Base-by-base conservation (phyloP, 2,888 invertebrate genomes). In the Nomada hirtipes region DNA sequence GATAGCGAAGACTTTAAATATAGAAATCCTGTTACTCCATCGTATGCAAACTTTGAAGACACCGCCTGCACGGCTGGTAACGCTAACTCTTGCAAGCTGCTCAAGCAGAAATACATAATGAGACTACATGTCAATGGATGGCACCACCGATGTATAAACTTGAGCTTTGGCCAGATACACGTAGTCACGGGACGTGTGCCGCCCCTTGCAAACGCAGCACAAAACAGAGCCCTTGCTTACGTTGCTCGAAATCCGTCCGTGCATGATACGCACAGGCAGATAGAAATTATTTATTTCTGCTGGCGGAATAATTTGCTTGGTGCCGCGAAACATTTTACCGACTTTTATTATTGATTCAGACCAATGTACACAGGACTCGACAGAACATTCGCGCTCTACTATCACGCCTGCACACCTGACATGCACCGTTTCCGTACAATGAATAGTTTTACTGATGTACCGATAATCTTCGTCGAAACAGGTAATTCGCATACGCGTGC, bases 101-200 rank as follows among this genome's bases (percentile, higher is more conserved):
- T 74, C 71, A 75, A 71, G 71, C 77, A 75, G 83, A 83, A 82
- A 83, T 50, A 64, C 59, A 76, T 83, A 83, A 82, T 79, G 72
- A 78, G 82, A 81, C 74, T 82, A 60, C 73, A 60, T 75, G 83
- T 82, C 86, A 76, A 86, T 78, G 86, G 84, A 86, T 84, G 86
- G 86, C 84, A 84, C 78, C 86, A 80, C 77, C 70, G 70, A 84
- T 84, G 75, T 83, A 80, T 78, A 84, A 82, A 79, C 70, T 68
- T 68, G 59, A 69, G 36, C 36, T 36, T 36, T 36, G 36, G 36
- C 36, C 36, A 36, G 36, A 36, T 36, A 36, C 1, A 36, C 20
- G 15, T 7, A 73, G 29, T 47, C 15, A n/a, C 57, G 72, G 47
- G 42, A 59, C 29, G 23, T 44, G 67, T 52, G 53, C 3, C 55